Conservation (phyloP, 2,113 vertebrate genomes). For the Herpailurus yagouaroundi region DNA sequence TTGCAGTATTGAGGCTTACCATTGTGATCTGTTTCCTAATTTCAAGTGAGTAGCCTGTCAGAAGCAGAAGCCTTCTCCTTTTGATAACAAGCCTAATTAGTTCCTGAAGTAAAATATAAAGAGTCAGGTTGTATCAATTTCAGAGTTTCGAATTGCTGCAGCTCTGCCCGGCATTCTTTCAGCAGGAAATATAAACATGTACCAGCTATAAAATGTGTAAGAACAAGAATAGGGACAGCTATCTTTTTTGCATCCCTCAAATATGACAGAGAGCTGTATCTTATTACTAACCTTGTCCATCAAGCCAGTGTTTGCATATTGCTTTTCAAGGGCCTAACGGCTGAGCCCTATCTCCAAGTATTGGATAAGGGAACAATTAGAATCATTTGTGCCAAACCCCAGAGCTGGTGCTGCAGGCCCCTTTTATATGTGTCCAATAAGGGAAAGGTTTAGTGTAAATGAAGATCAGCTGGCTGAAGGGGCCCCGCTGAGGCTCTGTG, state of each 20-base stretch:
- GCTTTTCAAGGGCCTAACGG: conserved; percentile 56
- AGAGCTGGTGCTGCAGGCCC: not conserved
- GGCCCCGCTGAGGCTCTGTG: not conserved
- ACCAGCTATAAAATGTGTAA: conserved; percentile 32
- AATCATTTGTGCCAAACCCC: conserved; percentile 41
- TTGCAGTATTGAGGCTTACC: not conserved
- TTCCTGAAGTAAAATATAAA: conserved; percentile 4
- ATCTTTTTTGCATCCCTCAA: conserved; percentile 42
- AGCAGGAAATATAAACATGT: conserved; percentile 45
- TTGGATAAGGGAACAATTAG: conserved; percentile 42
- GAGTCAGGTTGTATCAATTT: not conserved
- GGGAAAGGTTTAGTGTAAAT: conserved; percentile 63
- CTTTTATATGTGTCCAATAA: conserved; percentile 49
- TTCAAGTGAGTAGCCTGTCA: conserved; percentile 17
- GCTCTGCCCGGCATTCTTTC: not conserved
- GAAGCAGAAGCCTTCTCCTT: not conserved
- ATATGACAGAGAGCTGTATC: not conserved
- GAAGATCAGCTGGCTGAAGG: conserved; percentile 57
- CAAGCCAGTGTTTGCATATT: not conserved
- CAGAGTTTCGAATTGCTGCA: not conserved
- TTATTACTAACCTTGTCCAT: conserved; percentile 60
- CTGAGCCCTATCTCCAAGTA: conserved; percentile 29
- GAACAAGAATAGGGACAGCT: not conserved
- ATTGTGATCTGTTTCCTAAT: not conserved
- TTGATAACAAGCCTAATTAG: conserved; percentile 15